phyloP scores from a whole-genome alignment of 1,140 invertebrate genomes.

The Coelopa frigida region DNA sequence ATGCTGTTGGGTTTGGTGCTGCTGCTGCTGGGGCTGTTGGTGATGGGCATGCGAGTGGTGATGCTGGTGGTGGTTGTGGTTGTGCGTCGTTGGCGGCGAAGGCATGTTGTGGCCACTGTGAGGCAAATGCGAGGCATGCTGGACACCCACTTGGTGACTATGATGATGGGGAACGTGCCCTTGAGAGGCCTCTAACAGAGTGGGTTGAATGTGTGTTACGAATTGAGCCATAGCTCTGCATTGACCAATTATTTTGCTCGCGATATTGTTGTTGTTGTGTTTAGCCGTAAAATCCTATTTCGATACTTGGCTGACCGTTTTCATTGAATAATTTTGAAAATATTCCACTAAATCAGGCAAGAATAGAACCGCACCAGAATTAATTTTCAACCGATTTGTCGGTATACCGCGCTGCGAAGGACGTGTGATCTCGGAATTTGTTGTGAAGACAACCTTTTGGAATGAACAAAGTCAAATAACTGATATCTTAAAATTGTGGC shows the following conservation, averaged over 20 bases:
- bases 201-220: slow-evolving; percentile 53
- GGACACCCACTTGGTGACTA: slow-evolving; percentile 40
- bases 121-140: slow-evolving; percentile 40
- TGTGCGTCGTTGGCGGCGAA: slow-evolving; percentile 37
- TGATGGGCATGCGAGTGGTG: slow-evolving; percentile 27
- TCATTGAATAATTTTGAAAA: too few species aligned
- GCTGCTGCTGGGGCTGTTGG: slow-evolving; percentile 20
- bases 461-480: slow-evolving; percentile 44
- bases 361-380: too few species aligned
- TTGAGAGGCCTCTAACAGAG: slow-evolving; percentile 49
- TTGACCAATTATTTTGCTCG: neutral
- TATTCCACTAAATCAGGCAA: too few species aligned
- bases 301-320: too few species aligned
- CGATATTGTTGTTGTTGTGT: too few species aligned
- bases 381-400: too few species aligned
- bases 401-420: too few species aligned
- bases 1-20: slow-evolving; percentile 13
- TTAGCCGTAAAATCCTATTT: too few species aligned
- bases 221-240: slow-evolving; percentile 47
- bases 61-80: slow-evolving; percentile 36
- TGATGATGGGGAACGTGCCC: slow-evolving; percentile 48
- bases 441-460: slow-evolving; percentile 40
- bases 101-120: slow-evolving; percentile 44
- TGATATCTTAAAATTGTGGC: too few species aligned
- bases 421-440: too few species aligned